Evolutionary conservation across 2,888 invertebrate genomes (phyloP).

Genomic region (Colletes collaris): DNA sequence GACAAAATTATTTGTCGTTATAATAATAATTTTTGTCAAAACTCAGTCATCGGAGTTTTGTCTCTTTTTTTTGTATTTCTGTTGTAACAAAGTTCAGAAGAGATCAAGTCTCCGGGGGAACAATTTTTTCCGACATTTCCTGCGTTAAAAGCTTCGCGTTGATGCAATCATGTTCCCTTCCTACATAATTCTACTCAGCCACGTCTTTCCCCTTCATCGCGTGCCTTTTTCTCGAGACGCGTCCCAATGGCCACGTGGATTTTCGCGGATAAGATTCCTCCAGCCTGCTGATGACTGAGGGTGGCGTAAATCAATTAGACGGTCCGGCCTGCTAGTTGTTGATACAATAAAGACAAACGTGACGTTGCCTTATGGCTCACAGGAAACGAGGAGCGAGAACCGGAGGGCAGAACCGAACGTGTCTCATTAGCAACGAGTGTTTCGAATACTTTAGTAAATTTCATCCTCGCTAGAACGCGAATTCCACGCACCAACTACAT

Average conservation of each 20-base stretch:
- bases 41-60: no score
- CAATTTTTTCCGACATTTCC: conserved; percentile 12
- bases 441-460: neutral
- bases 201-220: neutral
- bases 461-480: neutral
- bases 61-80: no score
- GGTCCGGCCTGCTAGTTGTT: conserved; percentile 63
- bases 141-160: neutral
- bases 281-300: conserved; percentile 39
- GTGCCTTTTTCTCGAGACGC: conserved; percentile 7
- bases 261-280: conserved; percentile 38
- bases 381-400: conserved; percentile 48
- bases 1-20: no score
- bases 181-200: conserved; percentile 33
- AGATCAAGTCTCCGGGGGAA: neutral
- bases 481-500: neutral
- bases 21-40: no score
- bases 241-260: conserved; percentile 36
- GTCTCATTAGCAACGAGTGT: conserved; percentile 23
- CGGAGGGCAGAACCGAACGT: conserved; percentile 38
- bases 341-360: conserved; percentile 76
- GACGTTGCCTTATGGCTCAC: conserved; percentile 59
- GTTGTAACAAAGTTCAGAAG: neutral
- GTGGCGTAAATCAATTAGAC: conserved; percentile 78
- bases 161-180: conserved; percentile 38